Percentiles rank a stretch among this genome's conserved stretches.
These are phyloP conservation scores for Danio tinwini DNA, from an alignment of 2,797 vertebrate species.

Conservation along the genomic window DNA sequence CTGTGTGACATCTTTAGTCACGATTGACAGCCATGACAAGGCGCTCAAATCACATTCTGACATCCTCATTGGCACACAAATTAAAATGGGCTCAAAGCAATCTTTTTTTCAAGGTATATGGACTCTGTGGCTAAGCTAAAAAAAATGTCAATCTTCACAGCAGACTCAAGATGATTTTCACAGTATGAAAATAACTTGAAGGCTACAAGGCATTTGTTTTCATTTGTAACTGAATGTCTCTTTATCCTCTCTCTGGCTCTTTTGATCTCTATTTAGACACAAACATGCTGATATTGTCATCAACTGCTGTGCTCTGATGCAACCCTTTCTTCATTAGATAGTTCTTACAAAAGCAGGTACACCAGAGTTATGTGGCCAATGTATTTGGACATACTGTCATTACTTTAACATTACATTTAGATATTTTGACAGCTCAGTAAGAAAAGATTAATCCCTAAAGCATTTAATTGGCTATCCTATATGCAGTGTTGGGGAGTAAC, in stretches of 20 bases:
- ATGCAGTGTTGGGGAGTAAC: no score
- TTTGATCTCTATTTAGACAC: neutral
- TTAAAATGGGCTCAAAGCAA: neutral
- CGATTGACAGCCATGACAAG: constrained; percentile 12
- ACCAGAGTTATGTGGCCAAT: constrained; percentile 2
- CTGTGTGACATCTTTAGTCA: neutral
- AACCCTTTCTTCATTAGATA: neutral
- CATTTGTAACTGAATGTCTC: neutral
- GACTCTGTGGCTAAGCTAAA: constrained; percentile 2
- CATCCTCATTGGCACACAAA: constrained; percentile 8
- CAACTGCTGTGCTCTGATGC: neutral
- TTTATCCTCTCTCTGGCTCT: neutral
- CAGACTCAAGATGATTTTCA: neutral
- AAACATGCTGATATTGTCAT: neutral
- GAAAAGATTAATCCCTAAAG: neutral
- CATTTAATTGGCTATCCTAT: neutral
- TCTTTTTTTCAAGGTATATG: neutral
- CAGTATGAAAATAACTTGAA: neutral
- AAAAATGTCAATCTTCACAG: neutral
- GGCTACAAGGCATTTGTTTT: neutral
- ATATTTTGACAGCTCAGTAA: neutral
- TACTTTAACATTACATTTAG: no score
- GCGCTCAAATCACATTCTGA: neutral
- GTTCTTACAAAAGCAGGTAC: neutral
- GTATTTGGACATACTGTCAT: neutral